phyloP scores from a whole-genome alignment of 2,888 invertebrate species.

The Odontothrips loti region DNA sequence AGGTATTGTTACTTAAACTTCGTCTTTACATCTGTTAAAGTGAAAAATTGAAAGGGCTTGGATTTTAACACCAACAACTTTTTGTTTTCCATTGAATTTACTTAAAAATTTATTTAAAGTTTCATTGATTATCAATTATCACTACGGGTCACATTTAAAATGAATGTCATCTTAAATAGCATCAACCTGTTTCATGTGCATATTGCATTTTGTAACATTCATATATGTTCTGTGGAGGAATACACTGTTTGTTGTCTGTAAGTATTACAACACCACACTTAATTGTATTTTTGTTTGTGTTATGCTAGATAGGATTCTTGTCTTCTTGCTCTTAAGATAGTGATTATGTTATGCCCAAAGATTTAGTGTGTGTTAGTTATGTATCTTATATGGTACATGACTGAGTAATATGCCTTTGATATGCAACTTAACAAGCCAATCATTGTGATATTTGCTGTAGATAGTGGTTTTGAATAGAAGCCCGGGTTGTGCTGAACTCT shows the following conservation, averaged over 20 bases:
- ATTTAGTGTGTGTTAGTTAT: not conserved
- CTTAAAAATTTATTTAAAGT: not conserved
- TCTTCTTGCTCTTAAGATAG: not conserved
- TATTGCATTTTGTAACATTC: too few species aligned
- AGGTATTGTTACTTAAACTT: too few species aligned
- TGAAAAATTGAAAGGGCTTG: too few species aligned
- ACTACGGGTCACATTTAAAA: not conserved
- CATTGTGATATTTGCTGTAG: conserved; percentile 26
- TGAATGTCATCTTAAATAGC: not conserved
- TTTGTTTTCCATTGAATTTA: not conserved
- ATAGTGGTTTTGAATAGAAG: not conserved
- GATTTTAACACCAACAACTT: too few species aligned
- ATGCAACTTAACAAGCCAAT: conserved; percentile 20
- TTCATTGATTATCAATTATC: not conserved
- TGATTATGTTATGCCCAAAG: conserved; percentile 8
- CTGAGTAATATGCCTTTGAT: not conserved
- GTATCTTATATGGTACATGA: not conserved
- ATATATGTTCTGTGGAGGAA: too few species aligned
- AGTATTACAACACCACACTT: not conserved
- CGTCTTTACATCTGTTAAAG: too few species aligned
- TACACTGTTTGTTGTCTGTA: too few species aligned
- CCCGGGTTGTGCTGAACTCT: not conserved
- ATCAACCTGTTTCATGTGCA: not conserved
- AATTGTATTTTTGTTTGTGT: not conserved
- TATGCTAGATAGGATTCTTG: not conserved